Base-by-base conservation (phyloP, 1,140 invertebrate species). In the Lordiphosa stackelbergi region DNA sequence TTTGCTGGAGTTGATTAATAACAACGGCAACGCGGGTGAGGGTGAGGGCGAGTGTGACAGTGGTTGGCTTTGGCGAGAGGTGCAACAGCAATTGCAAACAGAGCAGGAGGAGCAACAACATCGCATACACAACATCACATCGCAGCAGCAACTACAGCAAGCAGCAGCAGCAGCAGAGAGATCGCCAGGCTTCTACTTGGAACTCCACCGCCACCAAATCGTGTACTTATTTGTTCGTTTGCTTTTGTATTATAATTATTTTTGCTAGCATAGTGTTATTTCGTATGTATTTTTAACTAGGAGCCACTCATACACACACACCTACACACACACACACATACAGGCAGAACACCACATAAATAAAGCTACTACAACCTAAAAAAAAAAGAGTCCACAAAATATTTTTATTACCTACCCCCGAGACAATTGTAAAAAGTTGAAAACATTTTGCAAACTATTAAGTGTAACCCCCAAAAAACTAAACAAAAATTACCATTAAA, bases 1-100 rank as follows among this genome's bases (percentile, higher is more conserved):
- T 99, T 99, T 90, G 96, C 97, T 65, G 98, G 98, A 62, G 98
- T 99, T 64, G 98, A 99, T 92, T 99, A 95, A 87, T 85, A 74
- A 68, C 83, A 78, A 56, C 68, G 77, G 77, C 59, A 56, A 49
- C 56, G 61, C 69, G 63, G 64, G 59, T 57, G 59, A 61, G 57
- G 68, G 51, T 58, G 48, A 45, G 28, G 28, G 28, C 34, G 53
- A 53, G 66, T 40, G 56, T 74, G 70, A 61, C 42, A 57, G 53
- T 57, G 56, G 46, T 13, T 59, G 42, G 66, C 53, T 83, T 37
- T 81, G 77, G 66, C 71, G 53, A 49, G 64, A 69, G 45, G 58
- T 75, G 35, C 77, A 71, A 35, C 77, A 83, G 38, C 65, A 72
- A 46, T 74, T 49, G 31, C 31, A 46, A 28, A 24, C 28, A 9